Base-by-base conservation (phyloP, 1,140 invertebrate species). In the Idris sp. region DNA sequence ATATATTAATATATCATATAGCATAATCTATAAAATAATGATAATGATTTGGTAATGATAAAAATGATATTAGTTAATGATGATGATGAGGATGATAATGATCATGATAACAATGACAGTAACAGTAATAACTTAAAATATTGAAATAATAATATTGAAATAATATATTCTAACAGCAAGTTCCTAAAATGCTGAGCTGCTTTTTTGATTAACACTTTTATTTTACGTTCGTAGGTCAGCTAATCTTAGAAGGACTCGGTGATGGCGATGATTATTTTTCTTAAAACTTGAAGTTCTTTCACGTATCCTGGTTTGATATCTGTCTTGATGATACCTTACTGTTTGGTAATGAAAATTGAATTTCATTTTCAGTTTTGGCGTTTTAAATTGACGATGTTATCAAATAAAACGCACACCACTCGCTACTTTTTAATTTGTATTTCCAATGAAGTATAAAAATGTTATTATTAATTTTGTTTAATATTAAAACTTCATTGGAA, bases 1-100 rank as follows among this genome's bases (percentile, higher is more conserved):
- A 68, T 68, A 68, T 68, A 68, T 68, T 68, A 68, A 58, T 67
- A 67, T 54, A 53, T 48, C 15, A 14, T 36, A 40, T 51, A 46
- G 13, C 28, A 58, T 40, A 51, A 68, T 68, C 26, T 68, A 49
- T 58, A 68, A 58, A 68, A 68, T 51, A 51, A 56, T 68, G 44
- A 43, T 48, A 58, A 58, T 68, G 64, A 67, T 67, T 56, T 62
- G 46, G 26, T 28, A 10, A 13, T n/a, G 38, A 40, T 38, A 16
- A 48, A 38, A 11, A 22, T 59, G 22, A 46, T 28, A 3, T 28
- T n/a, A n/a, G n/a, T n/a, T 31, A 41, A 58, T 35, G 16, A 41
- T 56, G 15, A 51, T 49, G 13, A 56, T 56, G n/a, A 48, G 48
- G 31, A 36, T 67, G 43, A 51, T 41, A 11, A 58, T 59, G 31